A percentile compares a stretch with the other conserved stretches of the same genome.
phyloP scores from a whole-genome alignment of 2,113 vertebrate genomes.

The Ameiurus melas region DNA sequence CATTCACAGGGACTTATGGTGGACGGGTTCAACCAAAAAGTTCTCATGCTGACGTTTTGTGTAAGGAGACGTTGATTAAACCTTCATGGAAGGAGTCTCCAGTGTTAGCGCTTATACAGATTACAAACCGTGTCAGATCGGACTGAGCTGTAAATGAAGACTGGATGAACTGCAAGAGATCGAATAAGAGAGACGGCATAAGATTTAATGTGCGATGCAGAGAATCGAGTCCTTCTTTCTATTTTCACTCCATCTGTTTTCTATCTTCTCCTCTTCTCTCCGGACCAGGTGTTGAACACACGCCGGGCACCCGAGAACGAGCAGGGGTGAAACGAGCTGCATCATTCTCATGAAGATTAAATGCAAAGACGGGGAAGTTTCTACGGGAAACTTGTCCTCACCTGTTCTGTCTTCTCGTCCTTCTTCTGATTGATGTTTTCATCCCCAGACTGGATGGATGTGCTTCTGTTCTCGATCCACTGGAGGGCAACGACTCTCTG shows the following conservation, averaged over 20 bases:
- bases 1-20: neutral
- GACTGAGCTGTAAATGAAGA: neutral
- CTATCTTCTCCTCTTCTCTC: neutral
- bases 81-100: neutral
- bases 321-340: neutral
- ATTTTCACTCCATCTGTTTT: conserved; percentile 7
- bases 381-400: neutral
- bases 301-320: neutral
- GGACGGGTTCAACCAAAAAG: neutral
- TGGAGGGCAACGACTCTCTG: conserved; percentile 63
- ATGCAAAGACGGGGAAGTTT: neutral
- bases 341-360: neutral
- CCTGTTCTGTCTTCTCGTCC: neutral
- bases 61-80: neutral
- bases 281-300: neutral
- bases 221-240: neutral
- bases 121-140: neutral
- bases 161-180: neutral
- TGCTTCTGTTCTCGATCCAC: conserved; percentile 60
- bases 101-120: neutral
- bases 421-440: neutral
- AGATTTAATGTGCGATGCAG: neutral
- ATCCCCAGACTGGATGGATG: neutral
- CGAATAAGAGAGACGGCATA: neutral
- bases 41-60: neutral